These are phyloP conservation scores for Lamellibrachia luymesi DNA, from an alignment of 1,140 invertebrate genomes.

Conservation along the genomic window DNA sequence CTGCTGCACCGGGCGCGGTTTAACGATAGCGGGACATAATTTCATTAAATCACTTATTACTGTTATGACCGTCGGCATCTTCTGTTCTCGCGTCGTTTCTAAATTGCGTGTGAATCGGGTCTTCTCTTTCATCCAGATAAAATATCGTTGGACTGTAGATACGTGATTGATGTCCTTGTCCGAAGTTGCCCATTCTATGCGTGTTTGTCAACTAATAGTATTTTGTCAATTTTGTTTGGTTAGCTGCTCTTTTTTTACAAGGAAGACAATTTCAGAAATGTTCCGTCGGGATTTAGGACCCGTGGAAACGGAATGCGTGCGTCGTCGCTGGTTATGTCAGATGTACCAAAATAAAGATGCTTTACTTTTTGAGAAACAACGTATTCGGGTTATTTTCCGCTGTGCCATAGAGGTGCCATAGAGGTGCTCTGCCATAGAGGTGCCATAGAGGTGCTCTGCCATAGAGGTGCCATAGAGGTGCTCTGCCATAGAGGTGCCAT, in stretches of 20 bases:
- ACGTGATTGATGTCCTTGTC: background rate
- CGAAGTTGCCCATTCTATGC: background rate
- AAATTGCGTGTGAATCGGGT: background rate
- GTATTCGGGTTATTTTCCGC: too few species aligned
- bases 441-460: too few species aligned
- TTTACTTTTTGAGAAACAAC: too few species aligned
- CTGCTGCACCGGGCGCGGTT: background rate
- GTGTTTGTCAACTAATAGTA: background rate
- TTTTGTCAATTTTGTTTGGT: too few species aligned
- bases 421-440: too few species aligned
- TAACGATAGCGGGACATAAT: background rate
- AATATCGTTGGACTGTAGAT: background rate
- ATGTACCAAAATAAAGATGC: too few species aligned
- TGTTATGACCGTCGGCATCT: background rate
- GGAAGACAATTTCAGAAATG: too few species aligned
- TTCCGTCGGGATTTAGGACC: background rate
- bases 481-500: too few species aligned
- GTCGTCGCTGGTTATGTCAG: background rate
- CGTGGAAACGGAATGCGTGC: background rate
- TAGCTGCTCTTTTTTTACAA: too few species aligned
- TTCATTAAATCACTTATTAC: background rate
- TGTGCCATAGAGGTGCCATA: too few species aligned
- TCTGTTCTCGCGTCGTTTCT: background rate
- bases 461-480: too few species aligned
- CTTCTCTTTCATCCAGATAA: background rate